Base-by-base conservation (phyloP, 2,888 invertebrate genomes). In the Drosophila nigricruria region DNA sequence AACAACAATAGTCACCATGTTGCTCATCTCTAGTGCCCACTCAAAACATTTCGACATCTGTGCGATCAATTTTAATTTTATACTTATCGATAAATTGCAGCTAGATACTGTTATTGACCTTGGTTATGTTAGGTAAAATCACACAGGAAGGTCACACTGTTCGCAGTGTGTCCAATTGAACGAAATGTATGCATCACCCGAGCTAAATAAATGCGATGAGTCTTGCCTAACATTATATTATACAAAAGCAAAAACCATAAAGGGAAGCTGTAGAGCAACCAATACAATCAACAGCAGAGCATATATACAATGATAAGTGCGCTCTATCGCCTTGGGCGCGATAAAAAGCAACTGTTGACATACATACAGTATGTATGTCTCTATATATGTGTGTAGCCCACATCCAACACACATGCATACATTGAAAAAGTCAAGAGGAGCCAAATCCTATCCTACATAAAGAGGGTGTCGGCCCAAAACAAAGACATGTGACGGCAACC, bases 381-480 rank as follows among this genome's bases (percentile, higher is more conserved):
- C 10, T 3, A 5, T 18, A 1, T n/a, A 25, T 30, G n/a, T 27
- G n/a, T 47, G 30, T 20, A 59, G 42, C 54, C 50, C 47, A 40
- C 38, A 64, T 50, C 27, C 45, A 43, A 60, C 25, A 53, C 32
- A 45, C 34, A 50, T 18, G 23, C 30, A 40, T 4, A 57, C 43
- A 58, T 14, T 36, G 23, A 69, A 61, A 84, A 72, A 81, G 87
- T 83, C 84, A 87, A 82, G 84, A 75, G 88, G 70, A 88, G 81
- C 87, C 89, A 73, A 73, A 83, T 81, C 72, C 70, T 56, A 83
- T 81, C 72, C 70, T 56, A 53, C 18, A 38, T 18, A 65, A 70
- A 73, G 59, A 49, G 47, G 61, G 73, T 56, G 58, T 73, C 38
- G 59, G 49, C 67, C 50, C 63, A 72, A 85, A 87, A 88, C 88